Conservation (phyloP, 2,797 vertebrate genomes). For the Crocidura indochinensis region DNA sequence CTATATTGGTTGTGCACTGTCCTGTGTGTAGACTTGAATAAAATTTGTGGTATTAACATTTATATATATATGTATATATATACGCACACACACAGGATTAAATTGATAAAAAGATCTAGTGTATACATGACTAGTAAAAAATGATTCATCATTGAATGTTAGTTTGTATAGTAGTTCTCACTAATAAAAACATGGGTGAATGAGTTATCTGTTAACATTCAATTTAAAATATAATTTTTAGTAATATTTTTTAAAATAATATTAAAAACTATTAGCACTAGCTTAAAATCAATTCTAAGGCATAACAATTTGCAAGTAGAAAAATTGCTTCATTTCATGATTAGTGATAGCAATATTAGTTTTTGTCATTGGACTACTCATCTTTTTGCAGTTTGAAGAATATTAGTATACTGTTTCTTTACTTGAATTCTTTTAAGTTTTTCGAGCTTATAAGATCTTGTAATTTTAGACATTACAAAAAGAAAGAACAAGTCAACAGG, state of each 20-base stretch:
- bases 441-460: slow-evolving; percentile 60
- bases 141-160: slow-evolving; percentile 61
- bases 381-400: slow-evolving; percentile 51
- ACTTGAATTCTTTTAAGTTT: slow-evolving; percentile 61
- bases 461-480: slow-evolving; percentile 41
- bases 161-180: slow-evolving; percentile 48
- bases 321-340: slow-evolving; percentile 41
- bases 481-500: no score
- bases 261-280: background rate
- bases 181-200: slow-evolving; percentile 46
- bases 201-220: slow-evolving; percentile 40
- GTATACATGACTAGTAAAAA: slow-evolving; percentile 35
- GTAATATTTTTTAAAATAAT: slow-evolving; percentile 54
- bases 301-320: slow-evolving; percentile 57
- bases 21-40: slow-evolving; percentile 12
- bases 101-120: slow-evolving; percentile 52
- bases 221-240: slow-evolving; percentile 60
- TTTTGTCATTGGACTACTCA: slow-evolving; percentile 59
- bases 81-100: background rate
- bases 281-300: slow-evolving; percentile 64
- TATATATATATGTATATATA: slow-evolving; percentile 1
- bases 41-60: slow-evolving; percentile 49
- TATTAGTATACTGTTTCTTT: slow-evolving; percentile 29
- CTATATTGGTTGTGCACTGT: slow-evolving; percentile 23
- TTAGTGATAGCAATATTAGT: slow-evolving; percentile 29